Percentiles rank a stretch among this genome's conserved stretches.
These are phyloP conservation scores for Trichonephila inaurata DNA, from an alignment of 1,140 invertebrate species.

Conservation along the genomic window DNA sequence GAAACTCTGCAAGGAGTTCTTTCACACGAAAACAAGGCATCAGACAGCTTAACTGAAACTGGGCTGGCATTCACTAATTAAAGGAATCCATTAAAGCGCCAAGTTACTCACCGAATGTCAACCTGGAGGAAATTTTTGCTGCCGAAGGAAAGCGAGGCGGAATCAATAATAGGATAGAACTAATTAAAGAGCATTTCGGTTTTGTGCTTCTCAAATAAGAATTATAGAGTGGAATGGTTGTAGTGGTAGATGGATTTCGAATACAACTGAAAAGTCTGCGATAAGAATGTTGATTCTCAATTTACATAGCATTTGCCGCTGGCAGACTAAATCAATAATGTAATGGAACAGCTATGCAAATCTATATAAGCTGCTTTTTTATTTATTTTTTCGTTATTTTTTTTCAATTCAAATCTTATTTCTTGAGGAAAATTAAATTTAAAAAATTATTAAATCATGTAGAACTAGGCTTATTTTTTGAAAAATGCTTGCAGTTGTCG, in stretches of 20 bases:
- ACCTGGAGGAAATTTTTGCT: not conserved
- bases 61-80: not conserved
- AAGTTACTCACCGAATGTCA: not conserved
- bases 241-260: not conserved
- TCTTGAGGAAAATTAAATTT: too few relatives aligned
- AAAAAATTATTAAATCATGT: too few relatives aligned
- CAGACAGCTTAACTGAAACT: not conserved
- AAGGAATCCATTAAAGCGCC: not conserved
- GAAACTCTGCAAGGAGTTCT: not conserved
- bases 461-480: too few relatives aligned
- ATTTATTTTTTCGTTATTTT: too few relatives aligned
- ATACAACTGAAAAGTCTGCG: too few relatives aligned
- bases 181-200: not conserved
- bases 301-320: too few relatives aligned
- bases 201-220: not conserved
- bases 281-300: too few relatives aligned
- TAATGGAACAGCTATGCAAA: too few relatives aligned
- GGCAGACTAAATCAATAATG: too few relatives aligned
- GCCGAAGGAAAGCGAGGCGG: not conserved
- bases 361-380: too few relatives aligned
- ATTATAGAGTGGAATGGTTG: not conserved
- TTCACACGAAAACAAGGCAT: conserved; percentile 5
- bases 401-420: too few relatives aligned
- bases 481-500: too few relatives aligned
- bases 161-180: not conserved